Evolutionary conservation across 2,113 vertebrate genomes (phyloP).

Genomic region (Lepidothrix coronata): DNA sequence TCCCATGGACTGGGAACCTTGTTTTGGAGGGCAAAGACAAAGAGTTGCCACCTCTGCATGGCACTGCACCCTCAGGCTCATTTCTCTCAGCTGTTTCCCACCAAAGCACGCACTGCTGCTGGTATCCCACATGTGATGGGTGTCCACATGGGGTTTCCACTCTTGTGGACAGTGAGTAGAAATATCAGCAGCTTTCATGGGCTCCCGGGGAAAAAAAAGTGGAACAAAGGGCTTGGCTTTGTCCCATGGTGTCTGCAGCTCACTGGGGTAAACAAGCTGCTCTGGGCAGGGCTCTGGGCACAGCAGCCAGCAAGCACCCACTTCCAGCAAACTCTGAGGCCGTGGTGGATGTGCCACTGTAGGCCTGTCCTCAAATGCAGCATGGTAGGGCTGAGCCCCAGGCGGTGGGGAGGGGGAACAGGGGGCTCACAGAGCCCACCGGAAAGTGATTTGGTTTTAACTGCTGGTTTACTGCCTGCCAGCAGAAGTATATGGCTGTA

Average conservation of each 20-base stretch:
- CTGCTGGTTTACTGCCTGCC: neutral
- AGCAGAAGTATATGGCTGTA: neutral
- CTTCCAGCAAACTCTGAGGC: neutral
- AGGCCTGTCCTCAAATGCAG: neutral
- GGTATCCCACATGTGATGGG: neutral
- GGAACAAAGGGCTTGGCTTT: neutral
- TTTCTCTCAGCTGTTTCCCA: neutral
- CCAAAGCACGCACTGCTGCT: rapidly evolving
- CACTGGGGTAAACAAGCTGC: neutral
- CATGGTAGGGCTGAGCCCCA: neutral
- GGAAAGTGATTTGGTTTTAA: neutral
- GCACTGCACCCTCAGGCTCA: rapidly evolving
- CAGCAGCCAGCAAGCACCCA: neutral
- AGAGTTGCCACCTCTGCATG: neutral
- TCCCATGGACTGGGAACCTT: neutral
- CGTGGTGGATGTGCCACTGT: rapidly evolving
- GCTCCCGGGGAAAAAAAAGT: neutral
- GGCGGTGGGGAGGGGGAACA: neutral
- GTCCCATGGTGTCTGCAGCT: neutral
- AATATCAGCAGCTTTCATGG: neutral
- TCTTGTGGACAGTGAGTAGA: neutral
- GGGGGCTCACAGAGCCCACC: rapidly evolving
- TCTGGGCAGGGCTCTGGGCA: neutral
- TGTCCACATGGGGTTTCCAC: neutral
- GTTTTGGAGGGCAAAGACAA: neutral